A percentile compares a stretch with the other conserved stretches of the same genome.
These are phyloP conservation scores for Rotaria socialis DNA, from an alignment of 2,888 invertebrate genomes.

Conservation along the genomic window DNA sequence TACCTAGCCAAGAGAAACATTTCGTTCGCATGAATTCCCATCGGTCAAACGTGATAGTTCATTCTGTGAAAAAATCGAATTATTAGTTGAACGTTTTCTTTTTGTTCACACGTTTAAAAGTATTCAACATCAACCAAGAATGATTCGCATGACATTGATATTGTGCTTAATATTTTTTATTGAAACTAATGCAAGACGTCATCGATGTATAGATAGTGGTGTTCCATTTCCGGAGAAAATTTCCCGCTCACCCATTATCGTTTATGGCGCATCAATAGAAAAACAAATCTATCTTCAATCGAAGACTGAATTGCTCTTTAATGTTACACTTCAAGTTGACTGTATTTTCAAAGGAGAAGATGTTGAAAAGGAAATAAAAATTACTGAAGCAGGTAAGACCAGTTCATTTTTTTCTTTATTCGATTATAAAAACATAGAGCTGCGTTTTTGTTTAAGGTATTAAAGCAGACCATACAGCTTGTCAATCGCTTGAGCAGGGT, in stretches of 20 bases:
- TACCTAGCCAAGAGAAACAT: neutral
- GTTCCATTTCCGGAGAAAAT: neutral
- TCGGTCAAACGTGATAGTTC: neutral
- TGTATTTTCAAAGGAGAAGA: neutral
- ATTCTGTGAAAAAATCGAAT: neutral
- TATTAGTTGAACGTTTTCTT: neutral
- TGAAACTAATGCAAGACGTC: neutral
- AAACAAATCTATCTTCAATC: neutral
- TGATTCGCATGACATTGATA: neutral
- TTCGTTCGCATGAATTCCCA: neutral
- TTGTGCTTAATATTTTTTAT: neutral
- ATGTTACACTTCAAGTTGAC: neutral
- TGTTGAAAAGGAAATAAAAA: neutral
- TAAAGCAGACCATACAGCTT: neutral
- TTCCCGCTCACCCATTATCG: neutral
- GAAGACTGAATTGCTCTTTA: neutral
- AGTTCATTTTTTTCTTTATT: no score
- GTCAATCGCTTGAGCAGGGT: neutral
- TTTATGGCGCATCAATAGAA: neutral
- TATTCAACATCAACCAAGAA: neutral
- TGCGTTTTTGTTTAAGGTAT: neutral
- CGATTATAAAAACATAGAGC: neutral
- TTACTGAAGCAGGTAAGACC: neutral
- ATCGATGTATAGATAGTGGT: neutral
- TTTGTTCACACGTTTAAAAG: neutral